Conservation (phyloP, 2,113 vertebrate genomes). For the Trochalopteron elliotii region DNA sequence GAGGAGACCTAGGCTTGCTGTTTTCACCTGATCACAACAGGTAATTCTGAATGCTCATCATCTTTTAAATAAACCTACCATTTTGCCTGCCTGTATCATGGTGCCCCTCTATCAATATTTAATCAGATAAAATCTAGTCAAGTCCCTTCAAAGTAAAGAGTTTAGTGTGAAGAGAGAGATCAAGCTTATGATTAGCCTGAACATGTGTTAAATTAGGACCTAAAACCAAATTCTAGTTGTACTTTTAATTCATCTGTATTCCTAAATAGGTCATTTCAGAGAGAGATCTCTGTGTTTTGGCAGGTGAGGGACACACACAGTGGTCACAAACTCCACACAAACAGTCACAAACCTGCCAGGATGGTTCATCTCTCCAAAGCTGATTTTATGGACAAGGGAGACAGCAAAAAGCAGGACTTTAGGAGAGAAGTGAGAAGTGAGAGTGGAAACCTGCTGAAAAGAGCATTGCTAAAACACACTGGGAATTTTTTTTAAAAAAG, state of each 20-base stretch:
- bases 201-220: background rate
- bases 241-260: background rate
- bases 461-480: background rate
- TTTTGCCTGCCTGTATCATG: background rate
- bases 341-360: rapidly evolving
- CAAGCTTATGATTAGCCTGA: background rate
- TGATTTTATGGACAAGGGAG: background rate
- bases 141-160: rapidly evolving
- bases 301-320: background rate
- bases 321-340: background rate
- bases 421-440: background rate
- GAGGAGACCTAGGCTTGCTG: background rate
- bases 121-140: background rate
- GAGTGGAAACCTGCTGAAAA: background rate
- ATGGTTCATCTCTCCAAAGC: rapidly evolving
- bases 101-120: background rate
- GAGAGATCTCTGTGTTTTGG: background rate
- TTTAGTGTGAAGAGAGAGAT: background rate
- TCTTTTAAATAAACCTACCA: background rate
- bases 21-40: background rate
- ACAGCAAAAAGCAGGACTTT: background rate
- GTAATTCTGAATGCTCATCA: background rate
- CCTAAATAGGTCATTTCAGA: background rate
- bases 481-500: background rate
- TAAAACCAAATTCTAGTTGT: background rate